These are phyloP conservation scores for Pontoporia blainvillei DNA, from an alignment of 2,113 vertebrate species.

Conservation along the genomic window DNA sequence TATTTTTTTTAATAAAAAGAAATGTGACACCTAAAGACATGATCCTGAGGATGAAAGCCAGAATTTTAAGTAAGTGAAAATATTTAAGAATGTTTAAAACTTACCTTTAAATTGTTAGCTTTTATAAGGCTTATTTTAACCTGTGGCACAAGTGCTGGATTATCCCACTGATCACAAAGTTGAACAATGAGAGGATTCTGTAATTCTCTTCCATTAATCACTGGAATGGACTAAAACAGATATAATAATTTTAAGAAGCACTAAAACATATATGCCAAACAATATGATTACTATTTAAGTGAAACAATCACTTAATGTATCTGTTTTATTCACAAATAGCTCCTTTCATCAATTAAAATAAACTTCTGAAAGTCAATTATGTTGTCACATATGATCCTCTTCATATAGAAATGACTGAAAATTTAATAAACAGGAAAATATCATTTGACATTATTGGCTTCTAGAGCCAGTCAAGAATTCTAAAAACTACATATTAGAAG, in stretches of 20 bases:
- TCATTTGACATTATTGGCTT: not conserved
- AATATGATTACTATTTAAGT: not conserved
- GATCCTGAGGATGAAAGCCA: not conserved
- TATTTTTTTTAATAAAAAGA: not conserved
- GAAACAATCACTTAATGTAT: not conserved
- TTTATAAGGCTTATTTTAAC: conserved; percentile 84
- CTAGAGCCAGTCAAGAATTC: not conserved
- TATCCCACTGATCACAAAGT: conserved; percentile 91
- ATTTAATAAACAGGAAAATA: not conserved
- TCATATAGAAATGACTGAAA: not conserved
- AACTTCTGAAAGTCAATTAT: not conserved
- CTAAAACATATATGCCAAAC: not conserved
- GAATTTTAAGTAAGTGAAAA: conserved; percentile 31
- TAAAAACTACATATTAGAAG: not conserved
- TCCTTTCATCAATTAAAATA: conserved; percentile 26
- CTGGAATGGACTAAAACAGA: conserved; percentile 84
- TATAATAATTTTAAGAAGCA: conserved; percentile 37
- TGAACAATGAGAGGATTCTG: conserved; percentile 85
- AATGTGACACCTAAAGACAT: not conserved
- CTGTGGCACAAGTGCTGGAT: conserved; percentile 85
- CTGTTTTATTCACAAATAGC: not conserved
- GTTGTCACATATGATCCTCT: not conserved
- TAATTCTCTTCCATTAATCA: conserved; percentile 87
- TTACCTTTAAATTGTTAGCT: conserved; percentile 80
- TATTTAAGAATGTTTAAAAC: not conserved